phyloP scores from a whole-genome alignment of 1,140 invertebrate genomes.

The Cyphomyrmex costatus region DNA sequence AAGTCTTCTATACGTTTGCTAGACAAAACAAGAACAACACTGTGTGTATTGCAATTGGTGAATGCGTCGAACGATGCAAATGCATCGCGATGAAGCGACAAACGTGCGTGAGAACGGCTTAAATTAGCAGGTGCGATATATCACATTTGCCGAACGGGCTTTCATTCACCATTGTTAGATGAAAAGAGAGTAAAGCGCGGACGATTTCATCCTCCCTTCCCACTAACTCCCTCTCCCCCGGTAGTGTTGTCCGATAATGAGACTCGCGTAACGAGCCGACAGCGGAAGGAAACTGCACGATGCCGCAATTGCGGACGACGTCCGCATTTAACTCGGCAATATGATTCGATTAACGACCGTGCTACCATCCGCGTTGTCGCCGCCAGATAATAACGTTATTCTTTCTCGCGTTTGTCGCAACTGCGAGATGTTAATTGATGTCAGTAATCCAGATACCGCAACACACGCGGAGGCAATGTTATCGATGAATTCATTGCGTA shows the following conservation, averaged over 20 bases:
- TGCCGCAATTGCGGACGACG: slow-evolving; percentile 35
- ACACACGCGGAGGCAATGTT: too few species aligned
- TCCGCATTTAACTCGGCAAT: slow-evolving; percentile 14
- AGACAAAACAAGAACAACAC: not conserved
- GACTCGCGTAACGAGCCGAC: slow-evolving; percentile 36
- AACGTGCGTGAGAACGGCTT: not conserved
- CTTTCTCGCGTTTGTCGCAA: slow-evolving; percentile 6
- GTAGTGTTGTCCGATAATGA: slow-evolving; percentile 35
- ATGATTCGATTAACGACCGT: slow-evolving; percentile 36
- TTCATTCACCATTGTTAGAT: slow-evolving; percentile 27
- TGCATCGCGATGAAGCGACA: not conserved
- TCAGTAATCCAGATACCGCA: not conserved
- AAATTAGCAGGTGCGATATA: not conserved
- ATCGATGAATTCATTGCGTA: not conserved
- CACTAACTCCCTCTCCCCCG: not conserved
- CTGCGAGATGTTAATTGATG: slow-evolving; percentile 19
- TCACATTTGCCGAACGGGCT: not conserved
- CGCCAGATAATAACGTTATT: slow-evolving; percentile 12
- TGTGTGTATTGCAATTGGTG: not conserved
- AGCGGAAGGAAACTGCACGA: slow-evolving; percentile 43
- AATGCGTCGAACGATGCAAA: not conserved
- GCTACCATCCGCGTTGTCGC: not conserved
- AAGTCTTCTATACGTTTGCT: not conserved
- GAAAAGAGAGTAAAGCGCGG: slow-evolving; percentile 9
- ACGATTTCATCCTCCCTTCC: slow-evolving; percentile 19